Evolutionary conservation across 2,113 vertebrate species (phyloP).

Genomic region (Hemibagrus wyckioides): DNA sequence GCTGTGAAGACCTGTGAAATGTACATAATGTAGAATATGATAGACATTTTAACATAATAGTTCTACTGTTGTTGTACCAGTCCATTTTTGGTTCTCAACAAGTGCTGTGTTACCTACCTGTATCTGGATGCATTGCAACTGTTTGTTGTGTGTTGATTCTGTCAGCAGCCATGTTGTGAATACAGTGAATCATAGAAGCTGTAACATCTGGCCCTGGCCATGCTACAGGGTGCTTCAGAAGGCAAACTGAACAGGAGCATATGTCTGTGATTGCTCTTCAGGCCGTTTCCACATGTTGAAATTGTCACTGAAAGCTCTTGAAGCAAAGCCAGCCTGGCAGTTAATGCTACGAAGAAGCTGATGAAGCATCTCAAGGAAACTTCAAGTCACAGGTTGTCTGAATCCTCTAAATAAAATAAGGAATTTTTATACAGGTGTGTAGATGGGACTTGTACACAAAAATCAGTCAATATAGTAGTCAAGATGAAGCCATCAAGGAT

Average conservation of each 20-base stretch:
- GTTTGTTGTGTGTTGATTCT: constrained; percentile 7
- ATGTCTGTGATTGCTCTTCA: constrained; percentile 26
- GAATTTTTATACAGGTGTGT: background rate
- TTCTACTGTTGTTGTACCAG: background rate
- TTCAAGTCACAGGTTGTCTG: background rate
- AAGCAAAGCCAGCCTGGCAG: background rate
- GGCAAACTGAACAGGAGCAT: constrained; percentile 3
- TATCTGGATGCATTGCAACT: background rate
- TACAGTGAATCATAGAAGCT: constrained; percentile 4
- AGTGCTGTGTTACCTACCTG: background rate
- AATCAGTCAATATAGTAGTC: background rate
- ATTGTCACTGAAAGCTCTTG: constrained; percentile 19
- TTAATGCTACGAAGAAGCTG: constrained; percentile 12
- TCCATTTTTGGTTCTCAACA: background rate
- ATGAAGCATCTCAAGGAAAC: constrained; percentile 18
- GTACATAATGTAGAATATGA: background rate
- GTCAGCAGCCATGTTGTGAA: background rate
- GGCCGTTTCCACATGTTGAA: background rate
- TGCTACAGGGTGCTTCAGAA: constrained; percentile 26
- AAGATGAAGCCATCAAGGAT: background rate
- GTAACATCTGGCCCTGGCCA: constrained; percentile 31
- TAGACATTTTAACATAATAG: too few species aligned
- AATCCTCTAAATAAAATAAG: background rate
- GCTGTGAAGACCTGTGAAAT: background rate
- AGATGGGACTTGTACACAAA: background rate